phyloP scores from a whole-genome alignment of 2,888 invertebrate species.

The Anoplius nigerrimus region DNA sequence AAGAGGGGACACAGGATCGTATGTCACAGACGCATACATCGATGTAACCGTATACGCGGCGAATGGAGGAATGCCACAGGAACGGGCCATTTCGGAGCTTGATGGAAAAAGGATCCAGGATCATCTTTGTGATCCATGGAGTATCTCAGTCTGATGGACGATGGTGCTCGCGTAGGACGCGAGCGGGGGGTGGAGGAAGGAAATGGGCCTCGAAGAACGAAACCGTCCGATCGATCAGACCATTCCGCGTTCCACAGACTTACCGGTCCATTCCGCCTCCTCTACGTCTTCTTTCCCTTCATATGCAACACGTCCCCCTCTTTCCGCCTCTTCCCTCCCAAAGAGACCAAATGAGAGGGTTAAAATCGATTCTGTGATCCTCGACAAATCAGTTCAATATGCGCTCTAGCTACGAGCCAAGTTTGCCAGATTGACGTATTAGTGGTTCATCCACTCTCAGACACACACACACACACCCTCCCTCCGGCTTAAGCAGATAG shows the following conservation, averaged over 20 bases:
- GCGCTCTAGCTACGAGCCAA: conserved; percentile 31
- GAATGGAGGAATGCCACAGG: not conserved
- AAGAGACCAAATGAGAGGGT: not conserved
- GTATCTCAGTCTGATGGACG: conserved; percentile 36
- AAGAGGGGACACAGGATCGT: not conserved
- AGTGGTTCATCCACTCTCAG: too few relatives aligned
- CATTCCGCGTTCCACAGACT: not conserved
- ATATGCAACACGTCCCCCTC: not conserved
- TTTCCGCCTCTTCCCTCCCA: not conserved
- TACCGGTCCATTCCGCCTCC: not conserved
- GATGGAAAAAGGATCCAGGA: conserved; percentile 44
- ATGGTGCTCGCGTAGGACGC: conserved; percentile 8
- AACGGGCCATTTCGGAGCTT: conserved; percentile 2
- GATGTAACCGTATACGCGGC: too few relatives aligned
- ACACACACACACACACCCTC: not conserved
- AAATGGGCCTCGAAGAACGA: conserved; percentile 11
- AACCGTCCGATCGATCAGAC: conserved; percentile 40
- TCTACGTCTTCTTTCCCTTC: conserved; percentile 1
- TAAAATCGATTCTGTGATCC: conserved; percentile 37
- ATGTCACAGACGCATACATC: not conserved
- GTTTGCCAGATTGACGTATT: conserved; percentile 8
- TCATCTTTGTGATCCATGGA: conserved; percentile 40
- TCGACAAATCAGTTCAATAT: conserved; percentile 36
- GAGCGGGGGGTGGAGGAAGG: not conserved
- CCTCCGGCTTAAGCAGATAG: too few relatives aligned